Percentiles rank a stretch among this genome's conserved stretches.
These are phyloP conservation scores for Monopis laevigella DNA, from an alignment of 2,888 invertebrate species.

Conservation along the genomic window DNA sequence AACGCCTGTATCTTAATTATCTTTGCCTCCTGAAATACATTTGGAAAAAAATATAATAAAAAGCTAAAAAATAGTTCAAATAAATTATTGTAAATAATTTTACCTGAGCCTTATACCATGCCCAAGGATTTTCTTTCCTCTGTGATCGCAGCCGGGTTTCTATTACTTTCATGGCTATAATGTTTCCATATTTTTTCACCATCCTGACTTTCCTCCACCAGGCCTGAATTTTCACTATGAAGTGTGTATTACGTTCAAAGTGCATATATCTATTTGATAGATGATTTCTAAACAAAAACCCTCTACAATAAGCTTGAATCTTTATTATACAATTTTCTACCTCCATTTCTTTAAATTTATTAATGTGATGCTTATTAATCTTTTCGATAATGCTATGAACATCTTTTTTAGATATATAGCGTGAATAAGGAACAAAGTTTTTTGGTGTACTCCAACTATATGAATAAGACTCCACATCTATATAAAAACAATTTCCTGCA, in stretches of 20 bases:
- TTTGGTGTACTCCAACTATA: constrained; percentile 63
- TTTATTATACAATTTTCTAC: constrained; percentile 53
- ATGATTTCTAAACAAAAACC: constrained; percentile 64
- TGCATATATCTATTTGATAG: constrained; percentile 43
- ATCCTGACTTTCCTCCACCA: constrained; percentile 69
- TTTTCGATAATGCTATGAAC: constrained; percentile 43
- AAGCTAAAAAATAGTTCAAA: constrained; percentile 13
- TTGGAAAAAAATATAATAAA: constrained; percentile 6
- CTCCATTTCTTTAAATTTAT: constrained; percentile 43
- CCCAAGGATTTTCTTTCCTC: constrained; percentile 47
- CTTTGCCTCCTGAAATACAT: constrained; percentile 51
- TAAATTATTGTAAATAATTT: background rate
- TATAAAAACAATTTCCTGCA: constrained; percentile 59
- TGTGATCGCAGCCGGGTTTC: constrained; percentile 43
- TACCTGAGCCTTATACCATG: constrained; percentile 64
- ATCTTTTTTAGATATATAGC: constrained; percentile 56
- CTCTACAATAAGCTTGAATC: constrained; percentile 70
- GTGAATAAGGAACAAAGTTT: constrained; percentile 56
- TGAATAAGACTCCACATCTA: constrained; percentile 58
- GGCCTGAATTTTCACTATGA: constrained; percentile 64
- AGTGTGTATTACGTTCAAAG: constrained; percentile 45
- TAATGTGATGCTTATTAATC: constrained; percentile 50
- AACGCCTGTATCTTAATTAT: constrained; percentile 73
- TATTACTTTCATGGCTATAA: constrained; percentile 50
- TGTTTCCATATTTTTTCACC: constrained; percentile 46